Base-by-base conservation (phyloP, 2,888 invertebrate species). In the Acleris literana region DNA sequence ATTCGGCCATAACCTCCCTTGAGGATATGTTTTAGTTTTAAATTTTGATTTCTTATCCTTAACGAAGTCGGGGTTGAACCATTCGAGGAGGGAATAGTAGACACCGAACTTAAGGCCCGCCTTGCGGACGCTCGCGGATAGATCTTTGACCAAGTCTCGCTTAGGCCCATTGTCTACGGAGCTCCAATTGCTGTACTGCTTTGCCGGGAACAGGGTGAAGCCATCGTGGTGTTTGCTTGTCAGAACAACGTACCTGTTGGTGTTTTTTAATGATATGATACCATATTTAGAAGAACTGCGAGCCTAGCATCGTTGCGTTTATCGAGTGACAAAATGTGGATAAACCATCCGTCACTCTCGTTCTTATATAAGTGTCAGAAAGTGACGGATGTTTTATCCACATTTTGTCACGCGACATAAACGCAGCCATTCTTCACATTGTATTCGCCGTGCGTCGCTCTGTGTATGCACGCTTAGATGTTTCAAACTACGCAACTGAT, bases 151-250 rank as follows among this genome's bases (percentile, higher is more conserved):
- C 54, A 98, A 85, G 85, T 98, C 97, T 57, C 94, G 85, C 64
- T 95, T 94, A 0, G 97, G 96, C 1, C 97, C 97, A 58, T 96
- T 93, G 74, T 97, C 97, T 75, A 94, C 87, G 0, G 97, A 88
- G 83, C 97, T 97, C 97, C 97, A 97, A 78, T 96, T 96, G 80
- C 95, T 98, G 0, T 97, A 95, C 63, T 94, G 94, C 72, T 93
- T 94, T 0, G 97, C 97, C n/a, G 97, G 97, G 94, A 97, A 97
- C 56, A 97, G 81, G 5, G 97, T 95, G 81, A 93, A 98, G 0
- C 97, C 97, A 81, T 97, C 97, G 82, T 97, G 97, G 84, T 97
- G 97, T 85, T 97, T 97, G 79, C 96, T 97, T 7, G 97, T 97
- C 46, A 97, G 82, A 0, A 97, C 96, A 1, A 97, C 93, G 79